phyloP scores from a whole-genome alignment of 2,797 vertebrate genomes.

The Tapirus indicus region DNA sequence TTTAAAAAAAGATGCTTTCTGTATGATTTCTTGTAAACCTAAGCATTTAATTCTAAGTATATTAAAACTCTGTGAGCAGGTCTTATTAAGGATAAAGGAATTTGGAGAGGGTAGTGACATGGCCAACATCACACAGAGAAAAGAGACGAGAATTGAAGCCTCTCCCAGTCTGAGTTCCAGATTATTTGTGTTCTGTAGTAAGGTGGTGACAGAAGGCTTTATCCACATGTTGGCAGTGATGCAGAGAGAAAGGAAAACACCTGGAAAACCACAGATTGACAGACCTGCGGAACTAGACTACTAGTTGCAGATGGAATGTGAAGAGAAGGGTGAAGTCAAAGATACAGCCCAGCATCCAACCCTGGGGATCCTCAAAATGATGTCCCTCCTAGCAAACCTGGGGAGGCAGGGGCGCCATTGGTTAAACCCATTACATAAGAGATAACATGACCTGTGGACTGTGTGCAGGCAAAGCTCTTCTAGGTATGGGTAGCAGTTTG shows the following conservation, averaged over 20 bases:
- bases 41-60: neutral
- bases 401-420: neutral
- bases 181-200: neutral
- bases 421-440: neutral
- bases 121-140: neutral
- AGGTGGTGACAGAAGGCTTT: neutral
- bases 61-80: neutral
- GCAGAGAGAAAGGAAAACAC: neutral
- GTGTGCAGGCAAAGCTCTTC: neutral
- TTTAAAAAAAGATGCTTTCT: neutral
- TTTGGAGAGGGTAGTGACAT: neutral
- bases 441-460: neutral
- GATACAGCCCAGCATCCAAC: neutral
- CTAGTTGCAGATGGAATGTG: neutral
- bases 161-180: neutral
- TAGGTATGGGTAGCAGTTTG: neutral
- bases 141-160: neutral
- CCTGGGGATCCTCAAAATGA: neutral
- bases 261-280: neutral
- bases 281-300: neutral
- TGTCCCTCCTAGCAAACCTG: neutral
- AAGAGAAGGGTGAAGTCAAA: neutral
- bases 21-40: neutral
- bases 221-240: neutral
- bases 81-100: neutral